Conservation (phyloP, 2,797 vertebrate species). For the Leptoclinus maculatus region DNA sequence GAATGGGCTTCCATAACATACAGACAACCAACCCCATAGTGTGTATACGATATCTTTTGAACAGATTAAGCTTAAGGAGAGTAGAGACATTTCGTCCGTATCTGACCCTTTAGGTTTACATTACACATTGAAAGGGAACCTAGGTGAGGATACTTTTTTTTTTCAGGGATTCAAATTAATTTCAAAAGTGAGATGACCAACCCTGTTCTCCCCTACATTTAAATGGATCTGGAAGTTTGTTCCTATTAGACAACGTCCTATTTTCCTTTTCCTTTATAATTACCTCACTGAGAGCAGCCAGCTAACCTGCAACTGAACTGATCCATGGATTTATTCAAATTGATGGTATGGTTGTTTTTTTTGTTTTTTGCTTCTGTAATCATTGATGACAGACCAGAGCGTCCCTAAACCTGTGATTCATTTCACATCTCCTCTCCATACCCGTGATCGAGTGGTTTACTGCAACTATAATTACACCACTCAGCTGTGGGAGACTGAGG, state of each 20-base stretch:
- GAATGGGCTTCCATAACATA: no score
- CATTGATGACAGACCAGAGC: background rate
- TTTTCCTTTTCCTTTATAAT: slow-evolving; percentile 29
- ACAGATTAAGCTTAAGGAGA: background rate
- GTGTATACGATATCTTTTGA: background rate
- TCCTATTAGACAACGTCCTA: slow-evolving; percentile 1
- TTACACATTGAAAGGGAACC: background rate
- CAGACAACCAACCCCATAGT: background rate
- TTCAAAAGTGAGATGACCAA: background rate
- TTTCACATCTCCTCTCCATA: background rate
- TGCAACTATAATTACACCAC: slow-evolving; percentile 2
- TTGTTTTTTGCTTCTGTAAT: slow-evolving; percentile 21
- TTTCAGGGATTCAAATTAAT: background rate
- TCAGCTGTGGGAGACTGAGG: background rate
- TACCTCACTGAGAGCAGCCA: background rate
- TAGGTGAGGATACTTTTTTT: background rate
- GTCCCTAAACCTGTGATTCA: slow-evolving; percentile 19
- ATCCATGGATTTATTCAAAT: slow-evolving; percentile 11
- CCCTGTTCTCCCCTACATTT: background rate
- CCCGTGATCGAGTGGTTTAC: slow-evolving; percentile 12
- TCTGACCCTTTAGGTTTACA: background rate
- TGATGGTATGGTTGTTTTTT: background rate
- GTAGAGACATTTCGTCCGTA: background rate
- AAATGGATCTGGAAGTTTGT: slow-evolving; percentile 7
- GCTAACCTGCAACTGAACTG: slow-evolving; percentile 18